A percentile compares a stretch with the other conserved stretches of the same genome.
Conservation (phyloP, 2,113 vertebrate species). For the Heptranchias perlo region DNA sequence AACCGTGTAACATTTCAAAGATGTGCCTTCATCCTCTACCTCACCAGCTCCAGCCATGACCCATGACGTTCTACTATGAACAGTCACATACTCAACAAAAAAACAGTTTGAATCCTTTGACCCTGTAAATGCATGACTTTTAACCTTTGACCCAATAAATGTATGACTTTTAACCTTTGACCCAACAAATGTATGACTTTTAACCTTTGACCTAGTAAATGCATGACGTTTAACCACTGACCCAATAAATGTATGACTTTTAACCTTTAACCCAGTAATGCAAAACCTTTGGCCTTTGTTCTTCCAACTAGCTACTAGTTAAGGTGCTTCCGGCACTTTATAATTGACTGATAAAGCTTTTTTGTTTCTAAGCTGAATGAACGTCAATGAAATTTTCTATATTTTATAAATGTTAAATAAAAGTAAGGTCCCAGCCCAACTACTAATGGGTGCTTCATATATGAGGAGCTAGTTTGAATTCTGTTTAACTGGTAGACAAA, state of each 20-base stretch:
- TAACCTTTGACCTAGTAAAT: too few species aligned
- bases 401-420: neutral
- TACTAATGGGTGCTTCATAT: too few species aligned
- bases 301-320: neutral
- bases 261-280: too few species aligned
- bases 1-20: too few species aligned
- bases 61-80: neutral
- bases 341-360: neutral
- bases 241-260: neutral
- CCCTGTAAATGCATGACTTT: neutral
- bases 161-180: neutral
- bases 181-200: neutral
- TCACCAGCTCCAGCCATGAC: neutral
- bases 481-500: neutral
- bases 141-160: too few species aligned
- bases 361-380: neutral
- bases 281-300: neutral
- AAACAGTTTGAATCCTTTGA: neutral
- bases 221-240: neutral
- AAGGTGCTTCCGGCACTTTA: neutral
- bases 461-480: neutral
- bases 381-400: neutral
- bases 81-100: neutral
- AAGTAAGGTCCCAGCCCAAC: too few species aligned
- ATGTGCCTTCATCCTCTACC: neutral